A percentile compares a stretch with the other conserved stretches of the same genome.
phyloP scores from a whole-genome alignment of 2,888 invertebrate genomes.

The Phyto melanocephala region DNA sequence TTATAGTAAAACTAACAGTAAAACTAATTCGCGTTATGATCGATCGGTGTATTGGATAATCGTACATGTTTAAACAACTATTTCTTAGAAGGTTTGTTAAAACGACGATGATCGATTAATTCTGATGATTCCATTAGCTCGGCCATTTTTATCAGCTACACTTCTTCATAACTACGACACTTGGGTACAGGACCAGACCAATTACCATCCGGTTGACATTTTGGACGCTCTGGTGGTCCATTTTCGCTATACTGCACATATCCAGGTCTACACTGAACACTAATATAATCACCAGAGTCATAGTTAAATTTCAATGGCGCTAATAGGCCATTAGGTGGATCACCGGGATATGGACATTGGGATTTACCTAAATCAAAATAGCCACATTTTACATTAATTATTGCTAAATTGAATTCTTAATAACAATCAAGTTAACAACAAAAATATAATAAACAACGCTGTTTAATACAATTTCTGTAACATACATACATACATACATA shows the following conservation, averaged over 20 bases:
- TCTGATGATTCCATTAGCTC: slow-evolving; percentile 58
- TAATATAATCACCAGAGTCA: slow-evolving; percentile 86
- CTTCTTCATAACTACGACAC: slow-evolving; percentile 83
- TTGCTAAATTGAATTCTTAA: background rate
- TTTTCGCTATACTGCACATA: slow-evolving; percentile 80
- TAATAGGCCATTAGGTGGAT: slow-evolving; percentile 85
- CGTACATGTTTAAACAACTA: slow-evolving; percentile 17
- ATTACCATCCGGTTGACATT: slow-evolving; percentile 83
- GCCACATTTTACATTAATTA: slow-evolving; percentile 10
- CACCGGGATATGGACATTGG: slow-evolving; percentile 86
- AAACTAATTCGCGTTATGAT: slow-evolving; percentile 10
- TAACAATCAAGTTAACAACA: no score
- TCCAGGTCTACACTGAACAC: slow-evolving; percentile 85
- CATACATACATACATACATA: no score
- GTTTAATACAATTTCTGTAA: no score
- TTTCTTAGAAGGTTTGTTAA: slow-evolving; percentile 22
- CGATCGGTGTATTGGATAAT: background rate
- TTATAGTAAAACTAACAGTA: slow-evolving; percentile 33
- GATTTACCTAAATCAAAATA: slow-evolving; percentile 82
- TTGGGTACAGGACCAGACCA: slow-evolving; percentile 85
- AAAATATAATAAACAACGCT: no score
- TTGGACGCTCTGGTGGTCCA: slow-evolving; percentile 82
- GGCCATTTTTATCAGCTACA: slow-evolving; percentile 76
- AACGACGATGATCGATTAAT: slow-evolving; percentile 23
- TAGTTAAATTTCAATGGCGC: slow-evolving; percentile 86